These are phyloP conservation scores for Calycopis cecrops DNA, from an alignment of 1,140 invertebrate species.

Conservation along the genomic window DNA sequence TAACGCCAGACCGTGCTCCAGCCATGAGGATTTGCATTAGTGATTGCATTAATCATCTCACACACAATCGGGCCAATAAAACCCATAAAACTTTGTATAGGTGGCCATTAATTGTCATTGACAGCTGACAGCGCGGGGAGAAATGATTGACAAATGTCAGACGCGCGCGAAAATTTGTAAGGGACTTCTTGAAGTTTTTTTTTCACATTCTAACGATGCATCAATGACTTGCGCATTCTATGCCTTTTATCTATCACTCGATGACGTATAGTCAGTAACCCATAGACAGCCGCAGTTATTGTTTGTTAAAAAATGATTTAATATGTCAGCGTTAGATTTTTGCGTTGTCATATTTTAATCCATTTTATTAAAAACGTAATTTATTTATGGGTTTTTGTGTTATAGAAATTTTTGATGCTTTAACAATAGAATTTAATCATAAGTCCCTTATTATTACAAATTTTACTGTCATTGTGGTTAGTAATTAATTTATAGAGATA, in stretches of 20 bases:
- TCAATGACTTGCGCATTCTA: constrained; percentile 40
- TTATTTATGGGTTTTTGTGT: too few species aligned
- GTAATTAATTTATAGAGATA: too few species aligned
- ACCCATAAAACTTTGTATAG: constrained; percentile 67
- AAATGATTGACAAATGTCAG: constrained; percentile 70
- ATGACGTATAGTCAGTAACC: constrained; percentile 9
- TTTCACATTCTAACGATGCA: constrained; percentile 40
- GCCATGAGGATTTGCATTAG: constrained; percentile 65
- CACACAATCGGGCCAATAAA: constrained; percentile 59
- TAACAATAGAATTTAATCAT: too few species aligned
- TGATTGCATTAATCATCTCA: constrained; percentile 68
- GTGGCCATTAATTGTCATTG: constrained; percentile 68
- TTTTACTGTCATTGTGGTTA: too few species aligned
- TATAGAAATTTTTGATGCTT: too few species aligned
- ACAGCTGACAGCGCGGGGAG: constrained; percentile 52
- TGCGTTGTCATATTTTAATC: constrained; percentile 4
- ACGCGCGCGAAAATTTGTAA: constrained; percentile 43
- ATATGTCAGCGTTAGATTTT: constrained; percentile 6
- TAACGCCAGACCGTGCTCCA: constrained; percentile 44
- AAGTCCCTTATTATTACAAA: too few species aligned
- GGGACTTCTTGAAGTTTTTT: constrained; percentile 33
- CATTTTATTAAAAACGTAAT: neutral
- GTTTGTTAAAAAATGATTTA: constrained; percentile 7
- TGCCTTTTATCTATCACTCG: constrained; percentile 16
- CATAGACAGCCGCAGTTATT: neutral